Conservation (phyloP, 1,140 invertebrate species). For the Polyergus mexicanus region DNA sequence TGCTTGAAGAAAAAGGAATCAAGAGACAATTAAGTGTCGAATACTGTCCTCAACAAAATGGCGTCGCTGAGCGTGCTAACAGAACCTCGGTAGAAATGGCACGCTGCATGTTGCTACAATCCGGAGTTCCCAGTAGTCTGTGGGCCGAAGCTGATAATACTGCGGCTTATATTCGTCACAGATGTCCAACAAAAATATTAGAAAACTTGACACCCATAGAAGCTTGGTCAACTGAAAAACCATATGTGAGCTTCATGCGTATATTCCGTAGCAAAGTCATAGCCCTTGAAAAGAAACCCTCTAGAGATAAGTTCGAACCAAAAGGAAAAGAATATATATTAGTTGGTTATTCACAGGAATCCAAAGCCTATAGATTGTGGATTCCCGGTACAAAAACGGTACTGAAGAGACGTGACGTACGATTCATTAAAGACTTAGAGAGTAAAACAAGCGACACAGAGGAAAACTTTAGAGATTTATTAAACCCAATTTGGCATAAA, state of each 20-base stretch:
- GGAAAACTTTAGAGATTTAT: neutral
- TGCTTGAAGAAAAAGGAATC: constrained; percentile 13
- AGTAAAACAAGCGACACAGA: neutral
- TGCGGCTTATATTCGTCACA: constrained; percentile 11
- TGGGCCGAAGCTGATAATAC: constrained; percentile 27
- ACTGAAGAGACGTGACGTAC: constrained; percentile 3
- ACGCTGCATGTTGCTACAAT: constrained; percentile 24
- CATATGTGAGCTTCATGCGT: constrained; percentile 69
- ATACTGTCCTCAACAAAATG: constrained; percentile 83
- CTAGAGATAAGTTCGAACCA: constrained; percentile 69
- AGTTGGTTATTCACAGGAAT: constrained; percentile 35
- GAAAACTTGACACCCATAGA: constrained; percentile 67
- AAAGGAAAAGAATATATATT: constrained; percentile 37
- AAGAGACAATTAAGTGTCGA: constrained; percentile 51
- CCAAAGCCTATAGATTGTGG: constrained; percentile 56
- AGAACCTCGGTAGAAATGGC: constrained; percentile 72
- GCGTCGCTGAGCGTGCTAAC: constrained; percentile 80
- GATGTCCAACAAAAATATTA: neutral
- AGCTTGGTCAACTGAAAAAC: neutral
- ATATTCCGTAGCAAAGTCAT: constrained; percentile 75
- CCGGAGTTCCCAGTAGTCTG: neutral
- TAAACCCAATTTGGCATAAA: neutral
- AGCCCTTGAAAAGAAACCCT: constrained; percentile 67
- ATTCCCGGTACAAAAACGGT: constrained; percentile 9
- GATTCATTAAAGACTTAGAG: constrained; percentile 7